Evolutionary conservation across 2,797 vertebrate species (phyloP), one percentile per base, ranked within the genome.

Genomic region (Hephaestus fuliginosus): DNA sequence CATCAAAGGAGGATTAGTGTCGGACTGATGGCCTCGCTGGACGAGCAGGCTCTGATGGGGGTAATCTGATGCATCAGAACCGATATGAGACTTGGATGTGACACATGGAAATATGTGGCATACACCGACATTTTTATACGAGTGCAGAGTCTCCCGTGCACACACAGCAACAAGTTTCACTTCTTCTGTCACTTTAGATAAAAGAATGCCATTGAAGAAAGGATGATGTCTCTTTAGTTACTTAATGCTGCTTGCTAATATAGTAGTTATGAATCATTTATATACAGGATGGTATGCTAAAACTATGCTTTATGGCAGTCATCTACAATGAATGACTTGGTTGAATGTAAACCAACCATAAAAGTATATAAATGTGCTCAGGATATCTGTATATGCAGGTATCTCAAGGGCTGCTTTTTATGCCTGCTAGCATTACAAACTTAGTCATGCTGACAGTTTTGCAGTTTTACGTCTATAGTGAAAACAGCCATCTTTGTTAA

Each of bases 1-100:
- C 93, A 94, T 95, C 93, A 95, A 94, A 95, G 92, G 80, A 71
- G 93, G 94, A 95, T 95, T 94, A 95, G 92, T 92, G 93, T 92
- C 78, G 88, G 88, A 76, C 91, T 74, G 88, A 88, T 90, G 90
- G 91, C 89, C 90, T 86, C 83, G 5, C 85, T 73, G 86, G 89
- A 89, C 77, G 39, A 75, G 63, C 78, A 20, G 51, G 30, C 79
- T 82, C 81, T 80, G 90, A 88, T 85, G 87, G 78, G 78, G 82
- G 87, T 93, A 91, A 92, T 92, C 91, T 91, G 92, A 93, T 86
- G 86, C 91, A 90, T 90, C 88, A 80, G 30, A 69, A 82, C 88
- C 55, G 74, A 89, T 86, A 88, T 83, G 57, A 81, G 80, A 78
- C 88, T 67, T 33, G 58, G 69, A 60, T 68, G 77, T 74, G 61